Percentiles rank a stretch among this genome's conserved stretches.
Conservation (phyloP, 2,888 invertebrate species). For the Macrostomum cliftonense region DNA sequence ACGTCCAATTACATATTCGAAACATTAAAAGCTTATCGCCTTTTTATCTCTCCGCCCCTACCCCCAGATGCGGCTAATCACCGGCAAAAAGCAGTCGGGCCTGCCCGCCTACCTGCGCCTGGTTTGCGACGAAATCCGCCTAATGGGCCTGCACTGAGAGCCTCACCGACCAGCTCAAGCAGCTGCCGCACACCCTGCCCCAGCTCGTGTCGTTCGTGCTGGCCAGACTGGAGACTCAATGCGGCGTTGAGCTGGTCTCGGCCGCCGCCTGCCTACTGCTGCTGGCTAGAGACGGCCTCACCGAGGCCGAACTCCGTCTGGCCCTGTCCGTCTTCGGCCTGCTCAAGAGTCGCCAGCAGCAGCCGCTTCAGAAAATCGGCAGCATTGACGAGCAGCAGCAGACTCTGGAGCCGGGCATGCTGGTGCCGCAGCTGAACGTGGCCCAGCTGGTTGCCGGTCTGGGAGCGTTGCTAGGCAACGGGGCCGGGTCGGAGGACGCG, state of each 20-base stretch:
- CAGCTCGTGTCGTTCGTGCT: constrained; percentile 27
- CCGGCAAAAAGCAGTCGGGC: constrained; percentile 35
- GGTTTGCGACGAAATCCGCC: constrained; percentile 37
- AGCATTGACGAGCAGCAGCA: constrained; percentile 5
- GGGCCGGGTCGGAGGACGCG: constrained; percentile 13
- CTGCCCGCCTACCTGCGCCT: constrained; percentile 34
- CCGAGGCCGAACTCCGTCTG: constrained; percentile 15
- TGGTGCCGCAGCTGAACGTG: constrained; percentile 5
- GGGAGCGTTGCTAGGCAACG: constrained; percentile 1
- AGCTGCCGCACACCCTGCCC: constrained; percentile 28
- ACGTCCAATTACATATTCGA: no score
- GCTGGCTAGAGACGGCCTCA: constrained; percentile 26
- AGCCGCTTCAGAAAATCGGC: no score
- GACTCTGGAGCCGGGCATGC: constrained; percentile 4
- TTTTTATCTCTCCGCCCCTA: no score
- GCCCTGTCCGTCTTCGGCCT: constrained; percentile 19
- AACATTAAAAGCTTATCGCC: no score
- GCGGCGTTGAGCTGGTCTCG: constrained; percentile 19
- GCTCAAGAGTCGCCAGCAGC: constrained; percentile 20
- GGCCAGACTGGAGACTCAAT: constrained; percentile 25
- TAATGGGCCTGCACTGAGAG: constrained; percentile 34
- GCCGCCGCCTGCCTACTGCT: constrained; percentile 22
- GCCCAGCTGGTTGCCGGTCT: constrained; percentile 4
- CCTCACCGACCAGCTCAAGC: constrained; percentile 27
- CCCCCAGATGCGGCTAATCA: constrained; percentile 31